Evolutionary conservation across 1,140 invertebrate genomes (phyloP).

Genomic region (Phortica variegata): DNA sequence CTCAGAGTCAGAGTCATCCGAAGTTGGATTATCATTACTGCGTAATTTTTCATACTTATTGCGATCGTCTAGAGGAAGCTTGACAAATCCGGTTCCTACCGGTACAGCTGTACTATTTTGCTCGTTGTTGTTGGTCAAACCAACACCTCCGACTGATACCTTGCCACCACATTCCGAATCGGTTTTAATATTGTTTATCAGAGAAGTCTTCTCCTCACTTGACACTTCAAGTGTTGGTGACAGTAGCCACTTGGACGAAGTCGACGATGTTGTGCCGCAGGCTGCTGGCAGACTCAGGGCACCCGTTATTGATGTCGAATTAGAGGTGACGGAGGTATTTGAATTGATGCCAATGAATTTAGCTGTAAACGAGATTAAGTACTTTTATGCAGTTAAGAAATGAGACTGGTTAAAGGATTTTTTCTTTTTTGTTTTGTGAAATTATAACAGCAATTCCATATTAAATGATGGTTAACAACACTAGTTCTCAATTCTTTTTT

Average conservation of each 20-base stretch:
- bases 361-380: constrained; percentile 55
- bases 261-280: constrained; percentile 31
- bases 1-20: constrained; percentile 61
- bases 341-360: constrained; percentile 44
- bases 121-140: background rate
- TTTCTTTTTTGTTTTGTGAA: constrained; percentile 18
- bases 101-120: background rate
- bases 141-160: constrained; percentile 2
- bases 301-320: constrained; percentile 5
- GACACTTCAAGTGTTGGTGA: constrained; percentile 50
- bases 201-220: constrained; percentile 52
- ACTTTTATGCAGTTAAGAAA: constrained; percentile 57
- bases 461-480: constrained; percentile 1
- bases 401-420: constrained; percentile 38
- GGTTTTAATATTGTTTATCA: constrained; percentile 44
- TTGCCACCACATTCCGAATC: constrained; percentile 34
- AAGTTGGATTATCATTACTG: constrained; percentile 62
- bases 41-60: constrained; percentile 80
- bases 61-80: constrained; percentile 69
- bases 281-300: constrained; percentile 8
- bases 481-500: background rate
- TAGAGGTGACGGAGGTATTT: constrained; percentile 16
- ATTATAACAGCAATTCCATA: background rate
- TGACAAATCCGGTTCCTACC: constrained; percentile 59
- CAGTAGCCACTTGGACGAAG: constrained; percentile 52